Conservation (phyloP, 2,113 vertebrate genomes). For the Dendropsophus ebraccatus region DNA sequence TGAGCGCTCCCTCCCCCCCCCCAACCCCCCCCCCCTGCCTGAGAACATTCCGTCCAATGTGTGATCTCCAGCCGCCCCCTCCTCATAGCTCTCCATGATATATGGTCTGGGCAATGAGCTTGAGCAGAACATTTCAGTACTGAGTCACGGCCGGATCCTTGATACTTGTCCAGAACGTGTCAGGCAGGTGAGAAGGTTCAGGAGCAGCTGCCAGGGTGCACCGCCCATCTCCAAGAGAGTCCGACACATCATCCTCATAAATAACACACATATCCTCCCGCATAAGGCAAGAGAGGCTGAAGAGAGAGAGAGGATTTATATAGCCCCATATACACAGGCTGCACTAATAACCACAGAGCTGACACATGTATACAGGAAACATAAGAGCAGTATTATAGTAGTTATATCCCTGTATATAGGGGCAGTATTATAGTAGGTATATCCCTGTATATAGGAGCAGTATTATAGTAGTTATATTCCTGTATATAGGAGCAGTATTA, state of each 20-base stretch:
- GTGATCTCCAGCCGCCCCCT: conserved; percentile 4
- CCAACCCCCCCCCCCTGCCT: background rate
- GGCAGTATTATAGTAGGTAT: too few relatives aligned
- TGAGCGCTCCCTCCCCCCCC: background rate
- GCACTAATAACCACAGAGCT: too few relatives aligned
- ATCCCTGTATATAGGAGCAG: too few relatives aligned
- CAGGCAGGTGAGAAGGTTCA: conserved; percentile 23
- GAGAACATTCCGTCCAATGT: background rate
- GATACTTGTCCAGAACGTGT: conserved; percentile 11
- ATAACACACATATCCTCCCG: background rate
- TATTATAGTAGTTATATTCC: too few relatives aligned
- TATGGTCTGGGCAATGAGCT: background rate
- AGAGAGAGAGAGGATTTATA: background rate
- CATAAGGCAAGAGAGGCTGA: background rate
- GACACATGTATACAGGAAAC: too few relatives aligned
- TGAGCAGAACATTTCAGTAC: background rate
- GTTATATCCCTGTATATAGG: too few relatives aligned
- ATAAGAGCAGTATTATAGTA: too few relatives aligned
- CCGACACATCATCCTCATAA: background rate
- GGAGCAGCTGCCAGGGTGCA: conserved; percentile 18
- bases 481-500: too few relatives aligned
- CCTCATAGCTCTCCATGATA: background rate
- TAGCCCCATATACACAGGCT: too few relatives aligned
- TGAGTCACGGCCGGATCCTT: conserved; percentile 25
- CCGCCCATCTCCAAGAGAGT: background rate